phyloP scores from a whole-genome alignment of 23 tunicate genomes.

The Ciona savignyi region DNA sequence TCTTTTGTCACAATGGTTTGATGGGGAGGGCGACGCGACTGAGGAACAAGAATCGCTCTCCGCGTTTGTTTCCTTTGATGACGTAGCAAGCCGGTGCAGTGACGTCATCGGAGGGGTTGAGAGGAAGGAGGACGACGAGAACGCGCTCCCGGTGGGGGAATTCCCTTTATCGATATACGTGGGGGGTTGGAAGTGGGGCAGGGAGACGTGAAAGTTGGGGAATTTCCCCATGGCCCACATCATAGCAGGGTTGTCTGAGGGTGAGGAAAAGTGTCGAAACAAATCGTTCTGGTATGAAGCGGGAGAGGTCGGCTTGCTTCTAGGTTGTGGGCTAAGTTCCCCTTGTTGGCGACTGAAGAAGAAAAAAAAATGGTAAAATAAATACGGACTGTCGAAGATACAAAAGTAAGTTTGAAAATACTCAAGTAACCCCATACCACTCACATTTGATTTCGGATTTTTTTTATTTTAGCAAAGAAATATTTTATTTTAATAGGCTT shows the following conservation, averaged over 20 bases:
- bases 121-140: background rate
- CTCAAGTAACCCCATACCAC: no score
- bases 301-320: constrained; percentile 9
- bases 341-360: constrained; percentile 18
- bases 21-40: no score
- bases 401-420: no score
- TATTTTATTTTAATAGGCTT: no score
- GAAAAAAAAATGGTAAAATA: background rate
- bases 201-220: constrained; percentile 21
- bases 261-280: constrained; percentile 22
- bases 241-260: constrained; percentile 1
- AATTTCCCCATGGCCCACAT: constrained; percentile 24
- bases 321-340: constrained; percentile 8
- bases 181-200: constrained; percentile 9
- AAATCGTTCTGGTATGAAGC: constrained; percentile 4
- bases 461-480: no score
- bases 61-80: background rate
- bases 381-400: no score
- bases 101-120: constrained; percentile 1
- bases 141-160: constrained; percentile 1
- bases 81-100: background rate
- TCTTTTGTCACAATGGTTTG: no score
- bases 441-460: no score
- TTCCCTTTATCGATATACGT: background rate
- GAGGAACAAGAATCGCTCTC: no score